phyloP scores from a whole-genome alignment of 1,140 invertebrate genomes.

The Bombus picipes region DNA sequence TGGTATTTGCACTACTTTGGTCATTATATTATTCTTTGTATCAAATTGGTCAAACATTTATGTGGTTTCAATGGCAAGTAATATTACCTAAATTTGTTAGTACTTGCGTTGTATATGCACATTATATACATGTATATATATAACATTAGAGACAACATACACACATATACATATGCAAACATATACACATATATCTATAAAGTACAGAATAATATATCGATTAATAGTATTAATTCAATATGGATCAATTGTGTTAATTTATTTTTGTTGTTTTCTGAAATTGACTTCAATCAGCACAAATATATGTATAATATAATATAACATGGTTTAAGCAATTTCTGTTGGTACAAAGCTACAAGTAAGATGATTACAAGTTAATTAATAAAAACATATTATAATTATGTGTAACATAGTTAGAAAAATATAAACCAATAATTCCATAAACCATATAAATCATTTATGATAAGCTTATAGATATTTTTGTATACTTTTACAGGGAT shows the following conservation, averaged over 20 bases:
- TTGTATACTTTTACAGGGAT: slow-evolving; percentile 85
- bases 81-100: not conserved
- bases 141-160: too few relatives aligned
- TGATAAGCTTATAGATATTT: not conserved
- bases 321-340: not conserved
- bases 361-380: not conserved
- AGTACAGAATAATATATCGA: not conserved
- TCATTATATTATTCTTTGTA: slow-evolving; percentile 89
- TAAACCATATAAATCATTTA: not conserved
- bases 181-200: not conserved
- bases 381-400: not conserved
- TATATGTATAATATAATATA: not conserved
- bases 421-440: not conserved
- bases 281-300: not conserved
- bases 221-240: not conserved
- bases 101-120: not conserved
- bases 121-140: too few relatives aligned
- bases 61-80: slow-evolving; percentile 90
- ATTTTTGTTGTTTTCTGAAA: not conserved
- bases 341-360: not conserved
- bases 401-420: not conserved
- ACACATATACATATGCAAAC: too few relatives aligned
- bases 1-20: slow-evolving; percentile 88
- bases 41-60: slow-evolving; percentile 90
- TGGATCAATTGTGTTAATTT: not conserved